These are phyloP conservation scores for Leptodactylus fallax DNA, from an alignment of 2,797 vertebrate genomes.

Conservation along the genomic window DNA sequence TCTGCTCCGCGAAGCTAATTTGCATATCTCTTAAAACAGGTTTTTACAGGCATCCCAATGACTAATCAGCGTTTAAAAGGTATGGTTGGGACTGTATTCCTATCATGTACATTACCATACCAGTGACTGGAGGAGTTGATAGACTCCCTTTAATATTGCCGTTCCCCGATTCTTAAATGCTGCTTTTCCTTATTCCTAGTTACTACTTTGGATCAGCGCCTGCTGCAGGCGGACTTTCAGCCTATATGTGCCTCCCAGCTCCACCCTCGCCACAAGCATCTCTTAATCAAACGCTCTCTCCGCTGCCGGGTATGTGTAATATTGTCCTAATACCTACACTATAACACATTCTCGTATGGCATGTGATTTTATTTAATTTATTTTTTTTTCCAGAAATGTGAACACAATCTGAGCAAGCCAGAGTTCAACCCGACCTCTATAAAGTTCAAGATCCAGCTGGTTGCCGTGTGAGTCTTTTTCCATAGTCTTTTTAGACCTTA, in stretches of 20 bases:
- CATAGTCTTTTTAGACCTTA: slow-evolving; percentile 15
- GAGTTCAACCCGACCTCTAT: slow-evolving; percentile 99
- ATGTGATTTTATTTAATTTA: background rate
- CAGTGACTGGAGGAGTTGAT: no score
- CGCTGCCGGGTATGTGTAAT: slow-evolving; percentile 87
- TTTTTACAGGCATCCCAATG: no score
- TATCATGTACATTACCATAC: no score
- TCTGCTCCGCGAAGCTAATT: no score
- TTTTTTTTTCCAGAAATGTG: slow-evolving; percentile 87
- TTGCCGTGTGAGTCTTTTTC: slow-evolving; percentile 93
- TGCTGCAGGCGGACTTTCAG: slow-evolving; percentile 96
- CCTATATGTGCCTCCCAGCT: slow-evolving; percentile 94
- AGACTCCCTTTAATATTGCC: no score
- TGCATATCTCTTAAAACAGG: no score
- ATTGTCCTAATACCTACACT: background rate
- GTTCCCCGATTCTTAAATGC: no score
- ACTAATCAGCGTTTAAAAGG: no score
- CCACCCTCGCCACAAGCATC: slow-evolving; percentile 96
- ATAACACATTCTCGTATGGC: no score
- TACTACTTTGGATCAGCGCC: slow-evolving; percentile 93
- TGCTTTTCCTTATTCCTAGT: slow-evolving; percentile 75
- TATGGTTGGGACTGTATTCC: no score
- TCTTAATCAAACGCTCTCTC: slow-evolving; percentile 96
- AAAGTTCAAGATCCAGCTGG: slow-evolving; percentile 99
- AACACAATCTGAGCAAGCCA: slow-evolving; percentile 98